Percentiles rank a stretch among this genome's conserved stretches.
Conservation (phyloP, 23 tunicate genomes). For the Oikopleura dioica region DNA sequence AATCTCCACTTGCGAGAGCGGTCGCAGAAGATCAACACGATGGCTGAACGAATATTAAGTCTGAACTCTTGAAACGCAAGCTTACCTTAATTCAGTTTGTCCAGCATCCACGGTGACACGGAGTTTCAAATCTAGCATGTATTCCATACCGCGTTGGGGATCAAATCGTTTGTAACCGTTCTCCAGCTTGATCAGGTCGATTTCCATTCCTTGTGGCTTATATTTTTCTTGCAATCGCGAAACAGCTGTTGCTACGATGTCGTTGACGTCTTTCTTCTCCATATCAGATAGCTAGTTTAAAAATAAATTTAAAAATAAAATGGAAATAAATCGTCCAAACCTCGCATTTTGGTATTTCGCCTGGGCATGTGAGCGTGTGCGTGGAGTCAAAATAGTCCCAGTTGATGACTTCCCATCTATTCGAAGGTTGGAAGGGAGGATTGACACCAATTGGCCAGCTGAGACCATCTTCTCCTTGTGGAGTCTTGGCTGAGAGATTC, state of each 20-base stretch:
- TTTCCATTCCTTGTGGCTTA: slow-evolving; percentile 41
- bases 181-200: slow-evolving; percentile 55
- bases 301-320: neutral
- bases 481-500: slow-evolving; percentile 38
- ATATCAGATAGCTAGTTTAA: slow-evolving; percentile 31
- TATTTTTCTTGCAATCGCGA: slow-evolving; percentile 74
- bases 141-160: slow-evolving; percentile 99
- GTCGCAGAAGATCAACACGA: slow-evolving; percentile 73
- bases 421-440: slow-evolving; percentile 75
- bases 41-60: slow-evolving; percentile 29
- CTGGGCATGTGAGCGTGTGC: slow-evolving; percentile 92
- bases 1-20: slow-evolving; percentile 67
- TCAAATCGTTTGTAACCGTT: slow-evolving; percentile 91
- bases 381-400: slow-evolving; percentile 98
- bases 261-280: slow-evolving; percentile 63
- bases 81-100: neutral
- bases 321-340: neutral
- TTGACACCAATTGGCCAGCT: slow-evolving; percentile 97
- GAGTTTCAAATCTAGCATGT: slow-evolving; percentile 58
- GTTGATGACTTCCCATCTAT: slow-evolving; percentile 82
- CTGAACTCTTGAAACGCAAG: too few species aligned
- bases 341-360: slow-evolving; percentile 86
- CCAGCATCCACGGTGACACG: slow-evolving; percentile 24
- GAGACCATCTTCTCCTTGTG: slow-evolving; percentile 35
- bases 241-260: slow-evolving; percentile 62